phyloP scores from a whole-genome alignment of 1,140 invertebrate genomes.

The Teleopsis dalmanni region DNA sequence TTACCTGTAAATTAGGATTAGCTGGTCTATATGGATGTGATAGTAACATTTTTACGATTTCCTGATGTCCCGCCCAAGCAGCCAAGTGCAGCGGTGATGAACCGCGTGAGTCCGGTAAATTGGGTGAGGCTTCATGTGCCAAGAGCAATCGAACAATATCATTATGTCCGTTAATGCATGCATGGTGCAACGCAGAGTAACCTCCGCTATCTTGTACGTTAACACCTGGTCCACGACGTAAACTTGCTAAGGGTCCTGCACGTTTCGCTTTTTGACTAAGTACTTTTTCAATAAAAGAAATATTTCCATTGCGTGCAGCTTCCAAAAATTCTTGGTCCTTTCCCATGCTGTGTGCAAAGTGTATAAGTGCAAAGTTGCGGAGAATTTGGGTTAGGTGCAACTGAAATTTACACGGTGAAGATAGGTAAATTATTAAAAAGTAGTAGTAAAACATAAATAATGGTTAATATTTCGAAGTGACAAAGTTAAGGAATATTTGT shows the following conservation, averaged over 20 bases:
- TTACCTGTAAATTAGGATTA: slow-evolving; percentile 73
- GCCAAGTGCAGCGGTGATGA: slow-evolving; percentile 82
- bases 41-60: slow-evolving; percentile 72
- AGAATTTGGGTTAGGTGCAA: no score
- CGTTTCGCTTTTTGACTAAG: slow-evolving; percentile 80
- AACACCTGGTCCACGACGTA: slow-evolving; percentile 77
- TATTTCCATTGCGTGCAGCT: slow-evolving; percentile 86
- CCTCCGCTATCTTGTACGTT: slow-evolving; percentile 90
- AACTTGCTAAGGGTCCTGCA: slow-evolving; percentile 85
- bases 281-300: slow-evolving; percentile 82
- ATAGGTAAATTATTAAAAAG: no score
- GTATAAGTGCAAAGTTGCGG: neutral
- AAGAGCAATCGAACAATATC: slow-evolving; percentile 81
- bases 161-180: slow-evolving; percentile 90
- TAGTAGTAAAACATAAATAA: no score
- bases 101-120: slow-evolving; percentile 74
- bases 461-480: no score
- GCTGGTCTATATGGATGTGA: slow-evolving; percentile 66
- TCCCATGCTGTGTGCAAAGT: slow-evolving; percentile 62
- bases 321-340: slow-evolving; percentile 94
- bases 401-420: no score
- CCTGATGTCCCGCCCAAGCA: slow-evolving; percentile 79
- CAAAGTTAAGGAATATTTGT: no score
- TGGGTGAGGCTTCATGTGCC: slow-evolving; percentile 81
- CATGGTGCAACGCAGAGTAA: slow-evolving; percentile 92